Percentiles rank a stretch among this genome's conserved stretches.
Conservation (phyloP, 2,888 invertebrate species). For the Lycia hirtaria region DNA sequence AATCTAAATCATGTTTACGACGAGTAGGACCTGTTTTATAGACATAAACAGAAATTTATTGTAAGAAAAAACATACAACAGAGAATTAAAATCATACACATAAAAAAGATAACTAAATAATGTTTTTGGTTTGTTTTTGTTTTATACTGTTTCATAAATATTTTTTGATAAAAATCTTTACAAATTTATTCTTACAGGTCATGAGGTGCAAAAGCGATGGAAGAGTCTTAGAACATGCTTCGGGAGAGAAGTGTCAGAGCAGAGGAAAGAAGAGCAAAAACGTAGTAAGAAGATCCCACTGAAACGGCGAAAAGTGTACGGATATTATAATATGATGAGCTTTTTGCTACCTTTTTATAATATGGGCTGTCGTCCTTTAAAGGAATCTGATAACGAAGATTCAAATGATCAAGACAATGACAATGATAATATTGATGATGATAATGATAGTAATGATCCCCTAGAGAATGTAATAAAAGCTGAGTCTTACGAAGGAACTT, state of each 20-base stretch:
- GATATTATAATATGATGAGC: conserved; percentile 55
- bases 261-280: conserved; percentile 53
- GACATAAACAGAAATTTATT: no score
- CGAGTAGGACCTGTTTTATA: no score
- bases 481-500: conserved; percentile 38
- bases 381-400: conserved; percentile 22
- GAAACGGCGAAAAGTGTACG: conserved; percentile 59
- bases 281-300: conserved; percentile 44
- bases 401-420: conserved; percentile 25
- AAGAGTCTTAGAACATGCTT: conserved; percentile 67
- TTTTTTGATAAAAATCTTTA: background rate
- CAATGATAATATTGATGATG: conserved; percentile 16
- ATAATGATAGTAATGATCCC: conserved; percentile 24
- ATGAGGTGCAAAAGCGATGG: conserved; percentile 63
- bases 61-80: no score
- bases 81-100: no score
- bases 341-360: conserved; percentile 46
- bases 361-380: conserved; percentile 7
- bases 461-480: conserved; percentile 32
- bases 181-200: conserved; percentile 48
- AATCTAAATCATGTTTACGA: no score
- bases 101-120: no score
- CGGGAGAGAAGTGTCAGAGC: conserved; percentile 57
- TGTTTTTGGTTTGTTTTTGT: no score
- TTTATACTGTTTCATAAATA: no score